phyloP scores from a whole-genome alignment of 2,888 invertebrate species.

The Spicauda simplicius region DNA sequence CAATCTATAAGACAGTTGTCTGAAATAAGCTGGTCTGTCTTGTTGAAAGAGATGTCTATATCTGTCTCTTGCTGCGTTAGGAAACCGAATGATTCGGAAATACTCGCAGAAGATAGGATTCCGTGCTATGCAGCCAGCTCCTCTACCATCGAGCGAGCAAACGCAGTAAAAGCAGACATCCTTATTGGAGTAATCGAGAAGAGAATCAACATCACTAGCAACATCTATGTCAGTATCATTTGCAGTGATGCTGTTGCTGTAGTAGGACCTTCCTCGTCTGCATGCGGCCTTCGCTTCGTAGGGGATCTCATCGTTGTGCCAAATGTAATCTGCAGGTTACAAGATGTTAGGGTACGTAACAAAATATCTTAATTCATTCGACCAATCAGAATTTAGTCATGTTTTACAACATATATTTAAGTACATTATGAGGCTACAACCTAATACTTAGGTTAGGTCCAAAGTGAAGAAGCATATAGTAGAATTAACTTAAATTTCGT shows the following conservation, averaged over 20 bases:
- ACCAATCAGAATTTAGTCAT: no score
- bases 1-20: slow-evolving; percentile 63
- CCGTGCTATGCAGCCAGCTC: slow-evolving; percentile 57
- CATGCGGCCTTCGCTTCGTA: slow-evolving; percentile 62
- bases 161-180: slow-evolving; percentile 65
- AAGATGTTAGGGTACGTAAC: not conserved
- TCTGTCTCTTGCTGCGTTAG: slow-evolving; percentile 48
- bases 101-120: slow-evolving; percentile 65
- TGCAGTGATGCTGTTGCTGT: slow-evolving; percentile 62
- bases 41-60: slow-evolving; percentile 58
- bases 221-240: slow-evolving; percentile 63
- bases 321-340: slow-evolving; percentile 63
- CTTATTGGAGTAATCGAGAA: slow-evolving; percentile 57
- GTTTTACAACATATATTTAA: no score
- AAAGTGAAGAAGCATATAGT: no score
- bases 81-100: slow-evolving; percentile 52
- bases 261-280: slow-evolving; percentile 64
- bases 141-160: slow-evolving; percentile 55
- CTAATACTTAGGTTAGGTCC: no score
- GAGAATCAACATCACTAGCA: slow-evolving; percentile 52
- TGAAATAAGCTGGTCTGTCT: slow-evolving; percentile 67
- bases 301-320: slow-evolving; percentile 76
- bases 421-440: no score
- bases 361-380: no score
- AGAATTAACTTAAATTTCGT: no score